Evolutionary conservation across 1,140 invertebrate genomes (phyloP).

Genomic region (Paralvinella palmiformis): DNA sequence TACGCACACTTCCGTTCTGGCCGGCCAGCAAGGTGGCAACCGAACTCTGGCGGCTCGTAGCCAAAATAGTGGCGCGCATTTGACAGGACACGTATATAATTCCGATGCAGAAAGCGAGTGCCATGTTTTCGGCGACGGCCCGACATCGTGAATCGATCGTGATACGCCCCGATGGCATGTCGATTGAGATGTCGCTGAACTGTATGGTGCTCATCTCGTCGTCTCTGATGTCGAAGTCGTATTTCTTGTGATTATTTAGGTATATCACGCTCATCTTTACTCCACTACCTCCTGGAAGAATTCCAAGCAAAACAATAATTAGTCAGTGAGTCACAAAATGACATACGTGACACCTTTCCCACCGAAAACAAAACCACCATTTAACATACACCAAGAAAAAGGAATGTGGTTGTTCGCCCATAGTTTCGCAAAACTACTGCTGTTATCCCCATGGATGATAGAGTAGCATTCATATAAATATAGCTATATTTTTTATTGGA

Average conservation of each 20-base stretch:
- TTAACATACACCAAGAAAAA: no score
- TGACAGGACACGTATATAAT: slow-evolving; percentile 14
- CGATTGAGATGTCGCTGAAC: slow-evolving; percentile 10
- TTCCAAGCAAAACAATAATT: no score
- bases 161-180: slow-evolving; percentile 18
- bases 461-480: no score
- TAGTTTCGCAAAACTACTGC: no score
- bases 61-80: neutral
- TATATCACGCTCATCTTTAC: neutral
- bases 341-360: neutral
- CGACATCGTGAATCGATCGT: slow-evolving; percentile 8
- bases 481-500: no score
- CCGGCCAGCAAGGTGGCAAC: no score
- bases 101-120: slow-evolving; percentile 18
- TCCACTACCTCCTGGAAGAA: neutral
- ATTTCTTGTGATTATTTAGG: neutral
- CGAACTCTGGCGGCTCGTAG: neutral
- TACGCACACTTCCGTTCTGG: slow-evolving; percentile 11
- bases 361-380: neutral
- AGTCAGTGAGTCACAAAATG: neutral
- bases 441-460: no score
- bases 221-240: slow-evolving; percentile 8
- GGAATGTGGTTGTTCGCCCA: no score
- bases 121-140: slow-evolving; percentile 6
- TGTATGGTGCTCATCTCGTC: slow-evolving; percentile 16